A percentile compares a stretch with the other conserved stretches of the same genome.
Evolutionary conservation across 2,888 invertebrate genomes (phyloP).

Genomic region (Melipona bicolor): DNA sequence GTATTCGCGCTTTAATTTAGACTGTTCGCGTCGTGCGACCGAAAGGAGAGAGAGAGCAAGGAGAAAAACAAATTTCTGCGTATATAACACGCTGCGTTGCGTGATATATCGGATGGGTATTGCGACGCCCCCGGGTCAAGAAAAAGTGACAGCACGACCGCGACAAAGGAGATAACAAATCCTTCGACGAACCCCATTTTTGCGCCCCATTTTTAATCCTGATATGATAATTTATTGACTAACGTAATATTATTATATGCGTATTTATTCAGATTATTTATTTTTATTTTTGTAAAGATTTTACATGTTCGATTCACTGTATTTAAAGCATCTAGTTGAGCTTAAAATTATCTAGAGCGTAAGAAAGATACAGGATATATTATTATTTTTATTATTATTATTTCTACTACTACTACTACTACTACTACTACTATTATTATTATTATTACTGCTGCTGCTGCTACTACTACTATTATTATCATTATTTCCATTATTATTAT

Average conservation of each 20-base stretch:
- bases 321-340: slow-evolving; percentile 72
- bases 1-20: slow-evolving; percentile 66
- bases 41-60: slow-evolving; percentile 10
- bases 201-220: slow-evolving; percentile 66
- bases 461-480: background rate
- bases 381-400: slow-evolving; percentile 41
- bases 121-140: slow-evolving; percentile 18
- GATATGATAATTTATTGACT: slow-evolving; percentile 82
- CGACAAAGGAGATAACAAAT: slow-evolving; percentile 14
- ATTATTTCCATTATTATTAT: slow-evolving; percentile 16
- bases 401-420: slow-evolving; percentile 43
- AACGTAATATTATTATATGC: slow-evolving; percentile 78
- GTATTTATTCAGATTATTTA: slow-evolving; percentile 84
- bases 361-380: slow-evolving; percentile 62
- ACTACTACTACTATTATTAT: background rate
- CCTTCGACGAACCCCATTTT: slow-evolving; percentile 28
- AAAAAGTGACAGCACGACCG: slow-evolving; percentile 21
- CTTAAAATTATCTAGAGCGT: slow-evolving; percentile 69
- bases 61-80: slow-evolving; percentile 25
- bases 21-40: slow-evolving; percentile 43
- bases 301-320: slow-evolving; percentile 76
- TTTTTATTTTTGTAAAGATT: slow-evolving; percentile 83
- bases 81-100: slow-evolving; percentile 27
- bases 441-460: too few species aligned
- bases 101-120: background rate